These are phyloP conservation scores for Grantiella picta DNA, from an alignment of 2,113 vertebrate species.

Conservation along the genomic window DNA sequence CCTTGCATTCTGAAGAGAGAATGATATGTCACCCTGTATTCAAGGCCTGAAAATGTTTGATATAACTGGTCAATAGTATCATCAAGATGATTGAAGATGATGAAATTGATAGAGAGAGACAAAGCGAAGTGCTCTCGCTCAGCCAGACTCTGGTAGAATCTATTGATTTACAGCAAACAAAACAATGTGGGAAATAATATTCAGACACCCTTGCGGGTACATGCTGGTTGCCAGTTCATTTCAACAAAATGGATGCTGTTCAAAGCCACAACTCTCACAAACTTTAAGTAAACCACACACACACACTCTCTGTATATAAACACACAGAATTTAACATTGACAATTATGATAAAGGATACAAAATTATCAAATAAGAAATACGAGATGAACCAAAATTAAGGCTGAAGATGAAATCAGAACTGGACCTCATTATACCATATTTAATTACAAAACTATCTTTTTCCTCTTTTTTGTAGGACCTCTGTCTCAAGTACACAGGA, in stretches of 20 bases:
- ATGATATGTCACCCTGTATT: fast-evolving
- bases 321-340: not conserved
- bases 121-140: not conserved
- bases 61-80: not conserved
- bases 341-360: not conserved
- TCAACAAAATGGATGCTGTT: not conserved
- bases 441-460: not conserved
- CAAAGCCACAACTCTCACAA: not conserved
- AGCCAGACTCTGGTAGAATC: not conserved
- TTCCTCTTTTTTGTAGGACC: not conserved
- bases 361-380: not conserved
- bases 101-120: not conserved
- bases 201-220: not conserved
- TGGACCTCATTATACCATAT: not conserved
- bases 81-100: not conserved
- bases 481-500: not conserved
- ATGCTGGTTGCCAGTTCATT: not conserved
- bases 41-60: not conserved
- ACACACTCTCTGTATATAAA: not conserved
- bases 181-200: not conserved
- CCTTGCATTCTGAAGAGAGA: not conserved
- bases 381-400: not conserved
- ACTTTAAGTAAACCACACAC: not conserved
- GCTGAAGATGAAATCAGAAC: not conserved
- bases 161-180: not conserved